Conservation (phyloP, 64 coral and sea anemone genomes). For the Pocillopora verrucosa region DNA sequence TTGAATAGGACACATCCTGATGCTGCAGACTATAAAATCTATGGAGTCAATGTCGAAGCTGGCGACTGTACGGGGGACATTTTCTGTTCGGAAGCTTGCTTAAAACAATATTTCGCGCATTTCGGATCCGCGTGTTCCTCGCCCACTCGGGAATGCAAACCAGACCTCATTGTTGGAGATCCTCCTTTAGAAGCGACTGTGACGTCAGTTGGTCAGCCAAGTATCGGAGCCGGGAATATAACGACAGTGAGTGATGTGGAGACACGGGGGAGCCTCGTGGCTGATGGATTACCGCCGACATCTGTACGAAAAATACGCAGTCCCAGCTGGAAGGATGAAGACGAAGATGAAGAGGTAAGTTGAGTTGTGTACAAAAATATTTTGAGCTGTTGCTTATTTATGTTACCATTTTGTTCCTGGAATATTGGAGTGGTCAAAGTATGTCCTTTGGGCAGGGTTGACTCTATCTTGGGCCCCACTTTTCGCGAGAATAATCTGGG, state of each 20-base stretch:
- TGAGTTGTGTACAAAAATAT: neutral
- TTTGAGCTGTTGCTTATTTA: no score
- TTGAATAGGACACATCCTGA: conserved; percentile 7
- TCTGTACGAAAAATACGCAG: conserved; percentile 77
- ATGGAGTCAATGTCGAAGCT: conserved; percentile 95
- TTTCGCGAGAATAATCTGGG: neutral
- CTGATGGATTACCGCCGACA: conserved; percentile 66
- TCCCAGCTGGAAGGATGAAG: conserved; percentile 78
- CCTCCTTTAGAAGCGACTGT: conserved; percentile 8
- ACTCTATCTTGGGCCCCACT: neutral
- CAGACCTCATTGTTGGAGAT: conserved; percentile 25
- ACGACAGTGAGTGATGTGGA: conserved; percentile 33
- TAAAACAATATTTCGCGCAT: conserved; percentile 93
- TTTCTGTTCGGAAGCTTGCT: conserved; percentile 93
- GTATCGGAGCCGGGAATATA: conserved; percentile 24
- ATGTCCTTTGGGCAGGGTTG: no score
- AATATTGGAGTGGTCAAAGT: no score
- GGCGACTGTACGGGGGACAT: conserved; percentile 68
- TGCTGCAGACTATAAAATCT: conserved; percentile 67
- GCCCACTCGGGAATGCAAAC: conserved; percentile 41
- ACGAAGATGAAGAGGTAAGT: conserved; percentile 47
- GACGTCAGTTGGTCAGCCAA: conserved; percentile 44
- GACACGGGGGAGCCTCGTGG: conserved; percentile 61
- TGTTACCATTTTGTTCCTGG: no score
- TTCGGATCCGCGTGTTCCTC: conserved; percentile 59